Evolutionary conservation across 2,113 vertebrate genomes (phyloP), one percentile per base, ranked within the genome.

Genomic region (Alligator sinensis): DNA sequence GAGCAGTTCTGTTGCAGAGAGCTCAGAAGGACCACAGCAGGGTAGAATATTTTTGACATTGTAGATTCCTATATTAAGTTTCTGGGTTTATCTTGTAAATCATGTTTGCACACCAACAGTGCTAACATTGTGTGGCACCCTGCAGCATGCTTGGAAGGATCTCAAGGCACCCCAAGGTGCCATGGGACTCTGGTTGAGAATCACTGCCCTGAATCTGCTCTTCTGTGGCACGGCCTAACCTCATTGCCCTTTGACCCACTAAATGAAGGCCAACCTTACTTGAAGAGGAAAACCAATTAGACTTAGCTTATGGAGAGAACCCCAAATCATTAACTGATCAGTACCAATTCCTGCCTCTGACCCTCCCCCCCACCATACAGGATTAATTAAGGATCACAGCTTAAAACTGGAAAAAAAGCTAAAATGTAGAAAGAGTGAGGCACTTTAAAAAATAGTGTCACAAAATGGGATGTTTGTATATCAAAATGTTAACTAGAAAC

Each of bases 251-350:
- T 78, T 82, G 74, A 77, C 87, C 92, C 86, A 6, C 47, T 1
- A 55, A 83, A 89, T 90, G 64, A 54, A 89, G 76, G 47, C 64
- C 15, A 5, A 28, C 57, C 93, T 93, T 93, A 63, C 68, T 72
- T 72, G 66, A 72, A 80, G 83, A 28, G 18, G 4, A 59, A 77
- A 86, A 89, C 79, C 86, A 76, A 27, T 64, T 84, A 27, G 11
- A 88, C 27, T 77, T 59, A 12, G 58, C 91, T 80, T 1, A 1
- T 7, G 13, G 47, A 72, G 27, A 86, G 80, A 87, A 75, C 80
- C 22, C 88, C 84, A 28, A 90, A 87, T 81, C 91, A 90, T 93
- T 87, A 22, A 86, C 62, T 91, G 24, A 6, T 77, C 79, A 75
- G 86, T 84, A 7, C 47, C 47, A 47, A 47, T 47, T 47, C 21